Evolutionary conservation across 2,888 invertebrate species (phyloP).

Genomic region (Tanypteryx hageni): DNA sequence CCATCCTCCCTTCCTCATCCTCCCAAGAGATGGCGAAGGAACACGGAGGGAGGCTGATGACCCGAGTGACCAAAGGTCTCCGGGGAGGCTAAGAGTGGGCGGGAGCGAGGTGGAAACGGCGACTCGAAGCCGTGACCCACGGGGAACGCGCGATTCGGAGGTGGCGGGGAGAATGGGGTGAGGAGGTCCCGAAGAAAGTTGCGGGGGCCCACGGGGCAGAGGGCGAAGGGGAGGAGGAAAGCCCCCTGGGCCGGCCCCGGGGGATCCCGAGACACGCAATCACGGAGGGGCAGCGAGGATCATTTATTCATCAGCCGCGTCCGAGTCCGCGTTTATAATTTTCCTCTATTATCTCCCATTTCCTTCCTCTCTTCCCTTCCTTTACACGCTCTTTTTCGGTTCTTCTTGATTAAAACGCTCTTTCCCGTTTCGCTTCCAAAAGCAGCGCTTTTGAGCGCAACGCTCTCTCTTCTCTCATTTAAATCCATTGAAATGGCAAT

Average conservation of each 20-base stretch:
- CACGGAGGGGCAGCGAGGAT: neutral
- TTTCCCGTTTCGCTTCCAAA: neutral
- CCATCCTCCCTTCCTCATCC: neutral
- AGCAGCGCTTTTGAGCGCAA: too few relatives aligned
- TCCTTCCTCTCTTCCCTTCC: neutral
- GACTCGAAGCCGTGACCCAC: slow-evolving; percentile 16
- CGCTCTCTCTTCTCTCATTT: neutral
- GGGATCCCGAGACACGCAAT: slow-evolving; percentile 4
- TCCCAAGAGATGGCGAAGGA: neutral
- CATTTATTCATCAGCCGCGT: slow-evolving; percentile 33
- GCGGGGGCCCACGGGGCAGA: neutral
- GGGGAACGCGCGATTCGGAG: neutral
- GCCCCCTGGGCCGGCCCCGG: neutral
- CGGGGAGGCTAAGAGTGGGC: slow-evolving; percentile 39
- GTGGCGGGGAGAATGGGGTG: neutral
- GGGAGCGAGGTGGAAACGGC: neutral
- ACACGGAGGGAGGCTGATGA: slow-evolving; percentile 4
- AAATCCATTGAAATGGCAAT: neutral
- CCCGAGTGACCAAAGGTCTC: slow-evolving; percentile 38
- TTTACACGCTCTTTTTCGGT: slow-evolving; percentile 6
- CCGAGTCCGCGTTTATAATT: slow-evolving; percentile 40
- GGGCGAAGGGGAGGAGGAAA: neutral
- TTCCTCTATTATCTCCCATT: slow-evolving; percentile 30
- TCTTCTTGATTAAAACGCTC: too few relatives aligned
- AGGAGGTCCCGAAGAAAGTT: too few relatives aligned